Conservation (phyloP, 2,888 invertebrate genomes). For the Seira sanloemensis region DNA sequence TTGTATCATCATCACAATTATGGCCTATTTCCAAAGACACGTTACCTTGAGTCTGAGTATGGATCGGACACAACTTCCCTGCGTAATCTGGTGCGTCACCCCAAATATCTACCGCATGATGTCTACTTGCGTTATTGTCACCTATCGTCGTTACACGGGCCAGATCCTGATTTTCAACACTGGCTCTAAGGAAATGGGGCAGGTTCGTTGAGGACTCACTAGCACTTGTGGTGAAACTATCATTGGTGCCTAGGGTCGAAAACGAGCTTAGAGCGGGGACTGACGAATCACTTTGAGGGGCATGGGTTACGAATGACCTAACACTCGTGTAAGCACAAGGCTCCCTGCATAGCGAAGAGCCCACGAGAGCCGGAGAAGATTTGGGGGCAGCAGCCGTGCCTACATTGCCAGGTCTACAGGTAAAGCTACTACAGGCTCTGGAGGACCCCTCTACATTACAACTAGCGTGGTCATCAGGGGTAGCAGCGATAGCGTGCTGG, state of each 20-base stretch:
- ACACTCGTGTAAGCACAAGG: background rate
- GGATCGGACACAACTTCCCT: background rate
- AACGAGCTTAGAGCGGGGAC: slow-evolving; percentile 35
- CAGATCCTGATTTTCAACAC: too few species aligned
- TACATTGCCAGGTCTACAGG: background rate
- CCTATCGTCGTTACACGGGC: too few species aligned
- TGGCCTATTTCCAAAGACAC: background rate
- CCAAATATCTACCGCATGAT: background rate
- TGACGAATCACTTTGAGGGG: background rate
- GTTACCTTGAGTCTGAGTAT: background rate
- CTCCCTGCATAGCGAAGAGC: background rate
- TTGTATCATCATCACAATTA: slow-evolving; percentile 1
- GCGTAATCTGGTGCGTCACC: too few species aligned
- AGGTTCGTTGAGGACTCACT: slow-evolving; percentile 20
- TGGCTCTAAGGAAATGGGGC: background rate
- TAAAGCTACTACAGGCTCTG: background rate
- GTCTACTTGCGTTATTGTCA: background rate
- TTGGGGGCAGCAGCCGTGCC: background rate
- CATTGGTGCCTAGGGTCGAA: slow-evolving; percentile 38
- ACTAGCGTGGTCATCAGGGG: background rate
- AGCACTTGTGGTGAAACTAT: slow-evolving; percentile 47
- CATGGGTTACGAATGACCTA: background rate
- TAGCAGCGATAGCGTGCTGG: background rate
- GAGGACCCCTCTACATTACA: background rate
- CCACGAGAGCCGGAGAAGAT: background rate